These are phyloP conservation scores for Nothocercus nigrocapillus DNA, from an alignment of 2,113 vertebrate species.

Conservation along the genomic window DNA sequence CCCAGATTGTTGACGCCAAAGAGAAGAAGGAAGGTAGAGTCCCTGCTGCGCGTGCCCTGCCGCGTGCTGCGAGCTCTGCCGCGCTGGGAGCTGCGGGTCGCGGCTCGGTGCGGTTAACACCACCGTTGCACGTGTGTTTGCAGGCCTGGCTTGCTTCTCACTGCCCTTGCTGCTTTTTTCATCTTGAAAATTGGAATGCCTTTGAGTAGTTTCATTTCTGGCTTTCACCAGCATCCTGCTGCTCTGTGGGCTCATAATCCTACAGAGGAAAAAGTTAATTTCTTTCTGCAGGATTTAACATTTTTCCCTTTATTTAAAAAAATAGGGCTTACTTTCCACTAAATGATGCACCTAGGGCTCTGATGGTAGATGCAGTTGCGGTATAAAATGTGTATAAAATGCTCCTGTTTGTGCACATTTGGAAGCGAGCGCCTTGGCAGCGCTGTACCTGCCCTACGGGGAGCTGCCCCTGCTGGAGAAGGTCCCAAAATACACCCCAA, in stretches of 20 bases:
- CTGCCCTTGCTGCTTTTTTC: not conserved
- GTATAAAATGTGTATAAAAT: not conserved
- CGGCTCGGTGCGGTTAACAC: not conserved
- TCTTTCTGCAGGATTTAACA: accelerated
- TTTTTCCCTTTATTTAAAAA: not conserved
- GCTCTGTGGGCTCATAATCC: not conserved
- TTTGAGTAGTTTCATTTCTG: not conserved
- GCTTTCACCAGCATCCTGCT: not conserved
- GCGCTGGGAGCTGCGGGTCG: too few species aligned
- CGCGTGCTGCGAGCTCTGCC: not conserved
- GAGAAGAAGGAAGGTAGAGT: conserved; percentile 80
- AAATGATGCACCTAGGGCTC: not conserved
- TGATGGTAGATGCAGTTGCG: not conserved
- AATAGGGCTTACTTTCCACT: not conserved
- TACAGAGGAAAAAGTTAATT: not conserved
- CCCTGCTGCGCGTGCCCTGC: not conserved
- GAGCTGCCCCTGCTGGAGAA: not conserved
- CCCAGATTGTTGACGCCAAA: conserved; percentile 67
- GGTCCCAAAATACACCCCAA: accelerated
- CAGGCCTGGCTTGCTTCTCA: not conserved
- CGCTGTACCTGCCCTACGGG: not conserved
- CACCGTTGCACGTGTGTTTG: accelerated
- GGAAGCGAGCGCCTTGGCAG: not conserved
- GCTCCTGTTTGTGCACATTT: accelerated
- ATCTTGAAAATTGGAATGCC: accelerated